phyloP scores from a whole-genome alignment of 2,113 vertebrate species.

The Sorex fumeus region DNA sequence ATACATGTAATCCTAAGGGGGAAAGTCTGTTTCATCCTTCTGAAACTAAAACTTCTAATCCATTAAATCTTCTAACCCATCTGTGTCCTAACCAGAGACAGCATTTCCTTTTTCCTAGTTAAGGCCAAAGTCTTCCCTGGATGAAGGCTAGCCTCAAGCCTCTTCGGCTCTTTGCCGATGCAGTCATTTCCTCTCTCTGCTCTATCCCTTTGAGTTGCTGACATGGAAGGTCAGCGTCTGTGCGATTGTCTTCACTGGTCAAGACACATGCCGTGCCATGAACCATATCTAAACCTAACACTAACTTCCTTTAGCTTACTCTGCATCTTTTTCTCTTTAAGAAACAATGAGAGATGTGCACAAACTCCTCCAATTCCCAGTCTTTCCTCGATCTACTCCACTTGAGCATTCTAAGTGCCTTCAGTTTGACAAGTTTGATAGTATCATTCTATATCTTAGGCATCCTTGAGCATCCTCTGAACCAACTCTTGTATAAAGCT shows the following conservation, averaged over 20 bases:
- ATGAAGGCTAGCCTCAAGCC: accelerated
- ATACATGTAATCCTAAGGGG: no score
- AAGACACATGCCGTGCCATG: background rate
- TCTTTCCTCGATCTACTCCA: background rate
- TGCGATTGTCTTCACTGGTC: background rate
- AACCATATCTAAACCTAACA: background rate
- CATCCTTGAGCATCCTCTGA: background rate
- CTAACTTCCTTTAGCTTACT: background rate
- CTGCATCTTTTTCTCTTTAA: background rate
- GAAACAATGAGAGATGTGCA: background rate
- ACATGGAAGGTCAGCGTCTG: no score
- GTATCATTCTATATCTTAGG: background rate
- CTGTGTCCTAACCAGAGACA: background rate
- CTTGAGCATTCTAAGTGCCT: background rate
- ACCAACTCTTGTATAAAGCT: background rate
- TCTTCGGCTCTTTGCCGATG: background rate
- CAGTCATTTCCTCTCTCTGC: background rate
- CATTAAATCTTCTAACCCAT: background rate
- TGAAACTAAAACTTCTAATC: background rate
- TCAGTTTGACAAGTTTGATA: background rate
- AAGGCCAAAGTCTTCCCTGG: background rate
- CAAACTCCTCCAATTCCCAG: background rate
- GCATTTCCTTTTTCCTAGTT: background rate
- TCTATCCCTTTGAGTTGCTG: no score
- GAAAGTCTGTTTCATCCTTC: background rate